A percentile compares a stretch with the other conserved stretches of the same genome.
These are phyloP conservation scores for Willisornis vidua DNA, from an alignment of 2,113 vertebrate species.

Conservation along the genomic window DNA sequence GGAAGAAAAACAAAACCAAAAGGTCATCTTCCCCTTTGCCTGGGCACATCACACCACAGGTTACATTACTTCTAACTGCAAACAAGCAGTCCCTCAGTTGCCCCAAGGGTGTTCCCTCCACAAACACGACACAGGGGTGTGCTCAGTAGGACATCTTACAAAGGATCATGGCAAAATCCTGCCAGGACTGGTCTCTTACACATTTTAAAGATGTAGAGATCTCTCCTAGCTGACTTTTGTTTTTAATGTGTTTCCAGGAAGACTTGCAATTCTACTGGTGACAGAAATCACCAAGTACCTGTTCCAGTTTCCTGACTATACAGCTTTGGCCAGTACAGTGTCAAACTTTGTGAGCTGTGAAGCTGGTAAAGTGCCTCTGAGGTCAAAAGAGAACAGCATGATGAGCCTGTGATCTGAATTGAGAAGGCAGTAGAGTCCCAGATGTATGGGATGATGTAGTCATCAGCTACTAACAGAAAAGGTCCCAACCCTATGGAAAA, in stretches of 20 bases:
- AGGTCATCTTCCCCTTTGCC: not conserved
- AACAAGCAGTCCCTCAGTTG: not conserved
- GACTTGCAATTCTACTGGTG: not conserved
- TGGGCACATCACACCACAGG: not conserved
- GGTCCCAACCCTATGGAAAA: accelerated
- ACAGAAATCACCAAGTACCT: not conserved
- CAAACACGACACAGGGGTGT: accelerated
- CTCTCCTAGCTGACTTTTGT: not conserved
- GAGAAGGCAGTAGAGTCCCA: not conserved
- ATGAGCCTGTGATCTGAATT: not conserved
- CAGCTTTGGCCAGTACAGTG: not conserved
- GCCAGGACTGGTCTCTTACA: not conserved
- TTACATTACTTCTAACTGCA: not conserved
- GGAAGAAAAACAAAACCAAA: not conserved
- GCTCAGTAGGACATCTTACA: not conserved
- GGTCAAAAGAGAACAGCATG: not conserved
- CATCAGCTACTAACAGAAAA: not conserved
- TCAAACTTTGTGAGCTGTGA: not conserved
- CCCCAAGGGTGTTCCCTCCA: not conserved
- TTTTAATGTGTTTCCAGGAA: not conserved
- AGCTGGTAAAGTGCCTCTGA: not conserved
- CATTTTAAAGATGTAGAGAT: not conserved
- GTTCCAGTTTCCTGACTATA: not conserved
- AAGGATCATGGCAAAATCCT: not conserved
- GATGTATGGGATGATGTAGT: not conserved